Evolutionary conservation across 2,113 vertebrate genomes (phyloP), one percentile per base, ranked within the genome.

Genomic region (Tupaia chinensis): DNA sequence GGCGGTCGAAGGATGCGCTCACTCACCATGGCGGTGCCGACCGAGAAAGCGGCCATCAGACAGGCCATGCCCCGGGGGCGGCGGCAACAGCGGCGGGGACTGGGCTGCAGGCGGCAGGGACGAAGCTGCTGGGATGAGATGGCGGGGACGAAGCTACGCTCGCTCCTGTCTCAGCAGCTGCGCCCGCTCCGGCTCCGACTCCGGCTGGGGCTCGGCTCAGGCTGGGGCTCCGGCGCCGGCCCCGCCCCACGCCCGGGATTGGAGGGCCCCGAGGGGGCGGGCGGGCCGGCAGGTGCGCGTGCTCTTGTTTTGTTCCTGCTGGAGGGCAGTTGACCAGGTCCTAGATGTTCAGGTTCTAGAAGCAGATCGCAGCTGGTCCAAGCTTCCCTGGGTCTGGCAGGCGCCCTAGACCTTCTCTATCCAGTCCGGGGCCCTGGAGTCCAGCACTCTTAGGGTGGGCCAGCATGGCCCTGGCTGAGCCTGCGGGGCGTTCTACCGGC

Each of bases 41-140:
- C 56, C 83, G 98, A 98, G 97, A 98, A 98, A 96, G 98, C 98
- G 89, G 98, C 98, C 97, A 98, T 98, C 98, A 99, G 98, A 95
- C 98, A 99, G 97, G 98, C 99, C 98, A 98, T 98, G 98, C 98
- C 97, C 96, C 92, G 96, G 87, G 95, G 97, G 85, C 91, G 96
- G 86, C 61, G 90, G 77, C 27, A 79, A 82, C 90, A 74, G 86
- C 20, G 10, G 85, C 34, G 27, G 68, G 78, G 92, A 72, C 65
- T 0, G 23, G 89, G 81, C 69, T 56, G 87, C 61, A 19, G 82
- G 81, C 29, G 44, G 80, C 63, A 53, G 66, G 34, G 27, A 63
- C 22, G 78, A 14, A 66, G 32, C 44, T 44, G n/a, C 66, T 23
- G 58, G 69, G 34, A 77, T 72, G 23, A 29, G 34, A 16, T 74